Evolutionary conservation across 2,113 vertebrate species (phyloP), one percentile per base, ranked within the genome.

Genomic region (Pituophis catenifer): DNA sequence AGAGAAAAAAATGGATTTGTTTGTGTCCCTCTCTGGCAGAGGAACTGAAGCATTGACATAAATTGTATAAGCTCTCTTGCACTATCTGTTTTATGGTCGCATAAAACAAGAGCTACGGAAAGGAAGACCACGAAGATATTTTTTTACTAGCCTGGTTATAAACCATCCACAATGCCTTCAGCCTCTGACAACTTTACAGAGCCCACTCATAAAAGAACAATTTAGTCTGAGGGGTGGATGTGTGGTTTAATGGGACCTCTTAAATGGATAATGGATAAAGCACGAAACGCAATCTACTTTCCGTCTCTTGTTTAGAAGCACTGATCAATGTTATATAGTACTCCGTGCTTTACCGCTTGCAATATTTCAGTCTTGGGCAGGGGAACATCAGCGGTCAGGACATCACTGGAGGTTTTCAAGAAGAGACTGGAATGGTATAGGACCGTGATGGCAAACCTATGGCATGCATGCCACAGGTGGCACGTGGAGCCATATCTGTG

Each of bases 131-230:
- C 1, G 44, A 44, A 21, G 0, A 44, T 21, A 15, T 58, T 44
- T 24, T 48, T 70, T 38, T 50, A 53, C 81, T 33, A 17, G 50
- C 59, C 86, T 92, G 89, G 65, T 7, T 52, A 86, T 3, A 57
- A 92, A 93, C 92, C 75, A 70, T 19, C 88, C 85, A 0, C 1
- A 9, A 91, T 93, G 24, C 93, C 88, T 0, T 3, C 89, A 95
- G 0, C 57, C 89, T 26, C 90, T 91, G 94, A 95, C 92, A 94
- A 92, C 92, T 96, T 96, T 94, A 94, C 13, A 86, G 94, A 89
- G 91, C 48, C 93, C 90, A 91, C 95, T 93, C 52, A 90, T 94
- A 86, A 94, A 94, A 86, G 92, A 93, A 96, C 93, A 88, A 94
- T 87, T 95, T 33, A 17, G 88, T 85, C 38, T 19, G 75, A 81